Base-by-base conservation (phyloP, 2,797 vertebrate species). In the Capromys pilorides region DNA sequence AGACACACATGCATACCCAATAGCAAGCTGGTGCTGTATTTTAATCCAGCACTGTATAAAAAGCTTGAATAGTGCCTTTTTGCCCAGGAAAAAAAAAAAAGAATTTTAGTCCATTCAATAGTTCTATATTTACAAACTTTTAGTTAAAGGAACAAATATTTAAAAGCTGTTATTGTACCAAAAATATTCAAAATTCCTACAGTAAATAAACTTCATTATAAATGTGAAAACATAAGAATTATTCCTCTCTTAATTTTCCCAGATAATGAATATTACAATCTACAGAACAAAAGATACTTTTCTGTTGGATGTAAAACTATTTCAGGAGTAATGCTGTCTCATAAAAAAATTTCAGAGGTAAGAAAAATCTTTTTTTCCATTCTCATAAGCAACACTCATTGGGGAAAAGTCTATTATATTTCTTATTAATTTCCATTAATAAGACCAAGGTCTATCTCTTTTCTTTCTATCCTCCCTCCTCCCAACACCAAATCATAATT, bases 141-240 rank as follows among this genome's bases (percentile, higher is more conserved):
- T 93, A 93, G 86, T 95, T 95, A 95, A 95, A 97, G 88, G 95
- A 95, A 59, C 61, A 97, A 96, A 4, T 86, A 94, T 90, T 91
- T 90, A 86, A 96, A 96, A 64, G 18, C 61, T 94, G 51, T 90
- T 87, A 86, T 86, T 96, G 85, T 90, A 97, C 81, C 95, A 97
- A 98, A 97, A 97, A 33, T 61, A 96, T 93, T 95, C 75, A 88
- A 97, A 97, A 97, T 77, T 93, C 39, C 26, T 90, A 87, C 59
- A 97, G 93, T 94, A 97, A 97, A 96, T 96, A 97, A 95, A 96
- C 90, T 97, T 94, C 88, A 96, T 92, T 79, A 88, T 85, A 95
- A 97, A 94, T 97, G 93, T 93, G 91, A 95, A 96, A 96, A 96
- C 95, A 93, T 78, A 93, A 95, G 84, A 96, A 62, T 88, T 49